phyloP scores from a whole-genome alignment of 2,113 vertebrate genomes.

The Scytalopus superciliaris region DNA sequence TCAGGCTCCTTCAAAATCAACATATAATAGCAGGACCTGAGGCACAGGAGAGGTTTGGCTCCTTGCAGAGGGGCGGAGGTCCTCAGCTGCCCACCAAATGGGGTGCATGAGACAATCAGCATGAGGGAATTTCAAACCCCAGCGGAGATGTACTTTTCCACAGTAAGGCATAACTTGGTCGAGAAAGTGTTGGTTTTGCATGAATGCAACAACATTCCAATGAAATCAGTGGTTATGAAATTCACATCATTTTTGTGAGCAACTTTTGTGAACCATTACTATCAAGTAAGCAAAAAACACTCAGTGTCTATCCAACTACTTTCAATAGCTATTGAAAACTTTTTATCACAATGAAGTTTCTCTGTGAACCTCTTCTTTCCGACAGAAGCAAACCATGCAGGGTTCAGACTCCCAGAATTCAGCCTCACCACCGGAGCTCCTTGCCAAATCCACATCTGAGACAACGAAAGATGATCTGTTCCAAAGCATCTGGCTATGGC shows the following conservation, averaged over 20 bases:
- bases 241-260: background rate
- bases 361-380: background rate
- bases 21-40: background rate
- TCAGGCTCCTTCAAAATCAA: background rate
- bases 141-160: background rate
- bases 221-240: background rate
- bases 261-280: background rate
- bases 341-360: background rate
- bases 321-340: background rate
- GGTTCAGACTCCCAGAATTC: background rate
- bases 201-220: background rate
- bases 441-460: conserved; percentile 24
- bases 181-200: background rate
- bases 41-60: background rate
- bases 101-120: rapidly evolving
- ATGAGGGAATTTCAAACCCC: background rate
- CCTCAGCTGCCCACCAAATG: background rate
- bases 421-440: background rate
- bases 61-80: rapidly evolving
- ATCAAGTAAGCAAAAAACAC: background rate
- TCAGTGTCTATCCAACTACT: background rate
- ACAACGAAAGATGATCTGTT: background rate
- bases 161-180: background rate
- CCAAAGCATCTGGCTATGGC: background rate
- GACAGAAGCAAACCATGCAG: background rate